Percentiles rank a stretch among this genome's conserved stretches.
Conservation (phyloP, 1,140 invertebrate species). For the Diorhabda elongata region DNA sequence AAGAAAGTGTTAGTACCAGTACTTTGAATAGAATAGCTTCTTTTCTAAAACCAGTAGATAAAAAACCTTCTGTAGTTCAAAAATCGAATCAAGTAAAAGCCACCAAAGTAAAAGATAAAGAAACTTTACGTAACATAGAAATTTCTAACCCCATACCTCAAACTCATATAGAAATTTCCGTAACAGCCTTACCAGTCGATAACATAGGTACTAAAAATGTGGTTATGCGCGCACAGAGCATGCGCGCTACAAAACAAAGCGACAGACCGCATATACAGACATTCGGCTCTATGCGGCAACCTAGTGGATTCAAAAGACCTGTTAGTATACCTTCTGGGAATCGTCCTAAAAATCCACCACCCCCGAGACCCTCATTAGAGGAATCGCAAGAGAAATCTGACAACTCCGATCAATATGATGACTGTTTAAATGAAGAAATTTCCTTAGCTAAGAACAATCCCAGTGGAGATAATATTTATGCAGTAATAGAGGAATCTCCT, state of each 20-base stretch:
- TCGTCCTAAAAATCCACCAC: constrained; percentile 62
- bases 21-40: constrained; percentile 71
- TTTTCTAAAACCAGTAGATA: constrained; percentile 65
- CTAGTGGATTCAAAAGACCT: constrained; percentile 59
- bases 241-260: constrained; percentile 59
- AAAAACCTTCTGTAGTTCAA: constrained; percentile 54
- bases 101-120: constrained; percentile 63
- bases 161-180: constrained; percentile 59
- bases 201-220: constrained; percentile 52
- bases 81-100: constrained; percentile 58
- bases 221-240: constrained; percentile 71
- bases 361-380: constrained; percentile 54
- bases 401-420: constrained; percentile 62
- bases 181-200: constrained; percentile 54
- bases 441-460: constrained; percentile 59
- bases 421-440: constrained; percentile 66
- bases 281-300: constrained; percentile 75
- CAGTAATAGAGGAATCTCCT: constrained; percentile 74
- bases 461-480: constrained; percentile 73
- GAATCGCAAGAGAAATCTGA: constrained; percentile 32
- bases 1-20: constrained; percentile 50
- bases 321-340: constrained; percentile 60
- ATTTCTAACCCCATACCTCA: constrained; percentile 78
- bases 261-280: constrained; percentile 61
- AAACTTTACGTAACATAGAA: constrained; percentile 66